phyloP scores from a whole-genome alignment of 2,888 invertebrate species.

The Lordiphosa fenestrarum region DNA sequence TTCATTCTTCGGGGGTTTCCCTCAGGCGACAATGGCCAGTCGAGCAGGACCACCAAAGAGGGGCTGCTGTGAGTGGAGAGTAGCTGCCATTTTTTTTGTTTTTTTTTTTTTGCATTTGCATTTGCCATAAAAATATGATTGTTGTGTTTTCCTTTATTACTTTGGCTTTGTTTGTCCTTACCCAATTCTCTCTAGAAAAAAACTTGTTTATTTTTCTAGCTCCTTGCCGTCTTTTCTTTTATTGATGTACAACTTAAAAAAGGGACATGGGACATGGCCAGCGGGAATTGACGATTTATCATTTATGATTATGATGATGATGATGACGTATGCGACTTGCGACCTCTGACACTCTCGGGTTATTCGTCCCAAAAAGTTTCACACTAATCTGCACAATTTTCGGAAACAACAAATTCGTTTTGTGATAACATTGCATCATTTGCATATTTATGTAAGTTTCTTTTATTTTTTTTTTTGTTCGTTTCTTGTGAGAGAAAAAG shows the following conservation, averaged over 20 bases:
- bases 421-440: conserved; percentile 40
- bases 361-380: conserved; percentile 32
- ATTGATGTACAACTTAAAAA: conserved; percentile 45
- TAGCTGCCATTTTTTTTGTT: conserved; percentile 18
- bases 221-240: conserved; percentile 33
- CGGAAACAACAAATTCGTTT: conserved; percentile 22
- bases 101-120: conserved; percentile 56
- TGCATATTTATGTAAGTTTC: conserved; percentile 50
- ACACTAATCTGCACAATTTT: conserved; percentile 45
- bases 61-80: conserved; percentile 7
- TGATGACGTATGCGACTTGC: conserved; percentile 26
- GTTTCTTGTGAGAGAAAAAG: conserved; percentile 1
- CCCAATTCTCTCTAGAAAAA: conserved; percentile 15
- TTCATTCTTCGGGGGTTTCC: neutral
- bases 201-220: conserved; percentile 36
- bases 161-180: conserved; percentile 54
- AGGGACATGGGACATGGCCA: conserved; percentile 53
- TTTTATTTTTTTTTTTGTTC: neutral
- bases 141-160: conserved; percentile 64
- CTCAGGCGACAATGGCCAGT: conserved; percentile 11
- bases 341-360: conserved; percentile 21
- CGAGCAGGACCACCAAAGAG: neutral
- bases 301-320: conserved; percentile 58
- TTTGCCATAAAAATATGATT: conserved; percentile 70
- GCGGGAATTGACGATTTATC: conserved; percentile 65